Evolutionary conservation across 2,888 invertebrate genomes (phyloP).

Genomic region (Caenorhabditis angaria): DNA sequence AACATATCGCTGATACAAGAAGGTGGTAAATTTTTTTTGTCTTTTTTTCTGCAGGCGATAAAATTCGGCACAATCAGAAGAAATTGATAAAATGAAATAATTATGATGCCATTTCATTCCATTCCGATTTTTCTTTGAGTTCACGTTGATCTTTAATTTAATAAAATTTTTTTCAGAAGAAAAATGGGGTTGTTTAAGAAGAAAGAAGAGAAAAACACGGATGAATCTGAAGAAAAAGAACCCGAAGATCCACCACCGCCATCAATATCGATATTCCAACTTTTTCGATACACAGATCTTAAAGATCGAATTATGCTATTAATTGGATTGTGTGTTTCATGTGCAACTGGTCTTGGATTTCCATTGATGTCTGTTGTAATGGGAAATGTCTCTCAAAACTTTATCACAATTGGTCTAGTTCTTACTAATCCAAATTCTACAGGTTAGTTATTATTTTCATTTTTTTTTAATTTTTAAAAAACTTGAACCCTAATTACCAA

Average conservation of each 20-base stretch:
- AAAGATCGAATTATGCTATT: conserved; percentile 56
- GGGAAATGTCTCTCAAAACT: conserved; percentile 58
- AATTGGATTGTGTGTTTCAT: conserved; percentile 55
- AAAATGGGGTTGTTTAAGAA: conserved; percentile 10
- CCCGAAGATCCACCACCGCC: conserved; percentile 17
- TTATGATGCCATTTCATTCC: not conserved
- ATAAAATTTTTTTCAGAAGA: too few relatives aligned
- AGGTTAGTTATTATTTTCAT: not conserved
- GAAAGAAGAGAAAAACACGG: not conserved
- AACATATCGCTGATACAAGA: not conserved
- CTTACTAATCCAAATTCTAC: conserved; percentile 22
- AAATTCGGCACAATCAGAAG: not conserved
- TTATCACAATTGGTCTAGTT: conserved; percentile 41
- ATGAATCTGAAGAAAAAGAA: conserved; percentile 12
- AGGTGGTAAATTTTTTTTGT: not conserved
- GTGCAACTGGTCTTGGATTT: conserved; percentile 61
- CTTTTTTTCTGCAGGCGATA: not conserved
- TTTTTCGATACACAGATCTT: conserved; percentile 58
- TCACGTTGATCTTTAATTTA: too few relatives aligned
- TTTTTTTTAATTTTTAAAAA: not conserved
- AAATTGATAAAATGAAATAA: not conserved
- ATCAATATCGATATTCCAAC: conserved; percentile 53
- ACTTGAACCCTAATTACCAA: not conserved
- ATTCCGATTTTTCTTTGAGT: not conserved
- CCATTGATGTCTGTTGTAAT: conserved; percentile 66